Base-by-base conservation (phyloP, 2,113 vertebrate species). In the Ptilorrhoa leucosticta region DNA sequence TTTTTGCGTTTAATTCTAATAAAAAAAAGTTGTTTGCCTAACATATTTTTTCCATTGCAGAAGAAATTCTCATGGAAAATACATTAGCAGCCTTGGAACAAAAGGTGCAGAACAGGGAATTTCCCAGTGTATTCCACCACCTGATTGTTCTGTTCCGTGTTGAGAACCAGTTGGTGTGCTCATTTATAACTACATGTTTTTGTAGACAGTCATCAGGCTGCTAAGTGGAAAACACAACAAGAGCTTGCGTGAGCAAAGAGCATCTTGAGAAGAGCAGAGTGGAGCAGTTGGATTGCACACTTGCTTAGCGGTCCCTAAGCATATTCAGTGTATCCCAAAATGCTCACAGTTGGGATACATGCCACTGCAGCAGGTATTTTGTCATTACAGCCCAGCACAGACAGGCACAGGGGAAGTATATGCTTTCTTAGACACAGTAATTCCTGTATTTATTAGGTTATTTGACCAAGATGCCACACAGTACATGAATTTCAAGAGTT, bases 21-120 rank as follows among this genome's bases (percentile, higher is more conserved):
- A 87, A 92, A 78, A 92, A 89, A 82, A 93, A 88, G 39, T 68
- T 82, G 24, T 83, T 96, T 95, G 28, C 37, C 70, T 93, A 76
- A 65, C 57, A 76, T 91, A 39, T 64, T 93, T 91, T 94, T 94
- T 89, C 45, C 40, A 79, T 73, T 87, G 69, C 57, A 80, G 50
- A 93, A 96, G 65, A 91, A 82, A 91, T 79, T 97, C 87, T 95
- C 81, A 90, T 73, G 89, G 78, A 95, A 93, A 95, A 87, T 73
- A 54, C 66, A 82, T 93, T 92, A 96, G 15, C 66, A 79, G 40
- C 28, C 58, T 91, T 85, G 75, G 70, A 97, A 96, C 40, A 95
- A 95, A 96, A 94, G 92, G 75, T 21, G 2, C 61, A 61, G 87
- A 68, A 65, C 0, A 2, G 65, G 82, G 92, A 93, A 94, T 87